Percentiles rank a stretch among this genome's conserved stretches.
These are phyloP conservation scores for Syngnathus scovelli DNA, from an alignment of 2,113 vertebrate genomes.

Conservation along the genomic window DNA sequence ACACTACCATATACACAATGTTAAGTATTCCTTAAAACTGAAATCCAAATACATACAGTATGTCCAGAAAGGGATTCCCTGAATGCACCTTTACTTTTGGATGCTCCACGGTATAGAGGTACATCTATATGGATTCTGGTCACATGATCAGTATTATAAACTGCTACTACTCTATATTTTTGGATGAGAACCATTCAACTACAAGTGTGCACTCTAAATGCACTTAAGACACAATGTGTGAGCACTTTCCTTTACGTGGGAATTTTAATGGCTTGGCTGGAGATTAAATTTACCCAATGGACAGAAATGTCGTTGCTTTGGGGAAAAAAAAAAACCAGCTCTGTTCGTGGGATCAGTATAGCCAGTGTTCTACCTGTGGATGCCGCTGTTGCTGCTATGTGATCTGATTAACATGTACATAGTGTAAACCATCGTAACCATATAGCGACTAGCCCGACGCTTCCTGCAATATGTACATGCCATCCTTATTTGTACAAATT, in stretches of 20 bases:
- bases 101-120: slow-evolving; percentile 7
- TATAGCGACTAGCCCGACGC: slow-evolving; percentile 83
- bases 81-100: slow-evolving; percentile 43
- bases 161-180: slow-evolving; percentile 39
- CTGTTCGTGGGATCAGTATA: slow-evolving; percentile 41
- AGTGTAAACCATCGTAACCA: slow-evolving; percentile 86
- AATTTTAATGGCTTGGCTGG: slow-evolving; percentile 39
- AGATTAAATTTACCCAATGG: slow-evolving; percentile 23
- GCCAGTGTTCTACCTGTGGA: slow-evolving; percentile 61
- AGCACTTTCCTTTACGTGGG: slow-evolving; percentile 61
- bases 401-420: slow-evolving; percentile 79
- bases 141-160: slow-evolving; percentile 32
- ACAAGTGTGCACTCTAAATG: slow-evolving; percentile 7
- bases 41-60: slow-evolving; percentile 23
- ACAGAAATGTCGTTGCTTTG: slow-evolving; percentile 47
- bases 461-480: slow-evolving; percentile 71
- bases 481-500: slow-evolving; percentile 88
- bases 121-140: slow-evolving; percentile 5
- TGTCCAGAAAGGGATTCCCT: slow-evolving; percentile 49
- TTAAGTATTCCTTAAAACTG: slow-evolving; percentile 18
- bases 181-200: slow-evolving; percentile 36
- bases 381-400: slow-evolving; percentile 75
- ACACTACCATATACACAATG: slow-evolving; percentile 16
- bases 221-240: slow-evolving; percentile 49
- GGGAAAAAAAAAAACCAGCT: slow-evolving; percentile 49